A percentile compares a stretch with the other conserved stretches of the same genome.
phyloP scores from a whole-genome alignment of 2,888 invertebrate genomes.

The Synanthedon myopaeformis region DNA sequence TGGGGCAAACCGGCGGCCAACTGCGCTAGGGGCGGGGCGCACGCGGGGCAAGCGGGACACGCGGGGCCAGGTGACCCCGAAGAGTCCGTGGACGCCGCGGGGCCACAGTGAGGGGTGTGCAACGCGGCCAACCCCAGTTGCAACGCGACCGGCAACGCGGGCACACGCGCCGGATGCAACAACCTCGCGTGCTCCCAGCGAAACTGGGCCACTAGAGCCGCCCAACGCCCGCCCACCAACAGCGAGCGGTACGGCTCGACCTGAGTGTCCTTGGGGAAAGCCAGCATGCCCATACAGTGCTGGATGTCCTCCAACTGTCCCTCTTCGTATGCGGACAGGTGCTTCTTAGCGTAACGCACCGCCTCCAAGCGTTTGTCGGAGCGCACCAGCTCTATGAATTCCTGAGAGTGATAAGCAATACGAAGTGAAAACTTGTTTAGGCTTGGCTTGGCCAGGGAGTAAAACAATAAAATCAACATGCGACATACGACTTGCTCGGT shows the following conservation, averaged over 20 bases:
- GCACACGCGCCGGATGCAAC: constrained; percentile 91
- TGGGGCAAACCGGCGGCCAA: constrained; percentile 90
- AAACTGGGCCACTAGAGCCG: constrained; percentile 88
- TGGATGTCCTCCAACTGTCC: constrained; percentile 89
- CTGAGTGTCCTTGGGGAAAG: constrained; percentile 87
- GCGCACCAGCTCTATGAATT: constrained; percentile 95
- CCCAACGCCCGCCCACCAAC: constrained; percentile 80
- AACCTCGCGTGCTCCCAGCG: constrained; percentile 93
- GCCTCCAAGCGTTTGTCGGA: constrained; percentile 89
- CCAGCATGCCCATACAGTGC: constrained; percentile 94
- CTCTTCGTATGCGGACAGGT: constrained; percentile 89
- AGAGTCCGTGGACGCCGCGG: background rate
- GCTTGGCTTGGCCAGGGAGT: too few relatives aligned
- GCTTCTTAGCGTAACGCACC: constrained; percentile 93
- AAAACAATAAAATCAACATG: too few relatives aligned
- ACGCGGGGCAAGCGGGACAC: constrained; percentile 83
- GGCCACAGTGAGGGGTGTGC: constrained; percentile 82
- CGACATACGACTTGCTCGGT: too few relatives aligned
- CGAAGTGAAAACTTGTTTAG: too few relatives aligned
- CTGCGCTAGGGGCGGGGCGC: constrained; percentile 86
- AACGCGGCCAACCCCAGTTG: constrained; percentile 94
- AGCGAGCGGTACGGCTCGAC: constrained; percentile 79
- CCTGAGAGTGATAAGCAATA: constrained; percentile 63
- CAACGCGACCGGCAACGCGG: constrained; percentile 91
- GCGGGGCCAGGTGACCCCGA: background rate